Base-by-base conservation (phyloP, 2,113 vertebrate species). In the Syrmaticus mikado region DNA sequence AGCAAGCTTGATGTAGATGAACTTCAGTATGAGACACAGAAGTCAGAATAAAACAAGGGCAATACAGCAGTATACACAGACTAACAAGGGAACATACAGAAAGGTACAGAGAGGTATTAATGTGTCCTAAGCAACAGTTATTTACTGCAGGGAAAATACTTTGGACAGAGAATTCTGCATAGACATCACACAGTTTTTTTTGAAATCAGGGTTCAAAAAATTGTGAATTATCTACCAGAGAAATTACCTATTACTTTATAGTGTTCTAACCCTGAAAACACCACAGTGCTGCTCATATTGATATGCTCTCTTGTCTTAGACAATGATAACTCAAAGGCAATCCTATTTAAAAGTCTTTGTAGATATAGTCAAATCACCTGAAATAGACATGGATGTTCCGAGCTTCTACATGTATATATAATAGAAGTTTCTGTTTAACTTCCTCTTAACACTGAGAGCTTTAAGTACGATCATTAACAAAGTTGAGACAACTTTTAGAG, bases 401-500 rank as follows among this genome's bases (percentile, higher is more conserved):
- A 81, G 4, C 11, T 60, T 43, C 3, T 10, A 13, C 36, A 83
- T 62, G 60, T 72, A 62, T 76, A 6, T 46, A 52, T 60, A 70
- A 76, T 7, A 60, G 8, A 83, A 36, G 15, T 38, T 79, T 67
- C 40, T 79, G 7, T 34, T 64, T 82, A 83, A n/a, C 30, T 87
- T 71, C 48, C 36, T 87, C 92, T 83, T 34, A 89, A 82, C 25
- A 83, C 2, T 67, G 65, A 85, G 94, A 95, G 84, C 61, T 45
- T 82, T 10, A 72, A 90, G 22, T 79, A 81, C 74, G 13, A 41
- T 52, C 24, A 74, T 79, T 81, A 93, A 78, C n/a, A 84, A 77
- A 13, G 25, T 72, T 83, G 91, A 83, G 17, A 32, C 57, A 87
- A 94, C 52, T 81, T 93, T 80, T 87, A 91, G 86, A 71, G 12